Evolutionary conservation across 2,113 vertebrate genomes (phyloP), one percentile per base, ranked within the genome.

Genomic region (Heterochromis multidens): DNA sequence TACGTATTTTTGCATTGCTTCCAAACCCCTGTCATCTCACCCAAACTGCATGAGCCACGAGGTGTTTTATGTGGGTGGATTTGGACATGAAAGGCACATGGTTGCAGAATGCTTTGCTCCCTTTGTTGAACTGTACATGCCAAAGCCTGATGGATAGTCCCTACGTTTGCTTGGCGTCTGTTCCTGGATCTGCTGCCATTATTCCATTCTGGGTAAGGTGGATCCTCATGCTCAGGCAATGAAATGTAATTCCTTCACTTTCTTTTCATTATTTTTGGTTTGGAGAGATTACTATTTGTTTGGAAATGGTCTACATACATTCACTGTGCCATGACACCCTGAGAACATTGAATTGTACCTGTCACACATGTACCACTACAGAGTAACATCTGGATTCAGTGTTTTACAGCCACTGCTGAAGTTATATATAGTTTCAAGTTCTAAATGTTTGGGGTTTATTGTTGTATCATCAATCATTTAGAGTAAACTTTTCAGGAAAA

Each of bases 61-160:
- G 59, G 79, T 81, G 63, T 88, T 74, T 88, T 57, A 23, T 74
- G 54, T 52, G 8, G 21, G 57, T 40, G 67, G 59, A 82, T 87
- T 77, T 87, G n/a, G 59, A 62, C 57, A 35, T 29, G 78, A 76
- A 87, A 84, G 80, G 43, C 89, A 91, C 83, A 91, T 88, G 81
- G 79, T 70, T 77, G 58, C 31, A 76, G 86, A 93, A 87, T 89
- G 88, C 60, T 35, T 59, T 77, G 62, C 82, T 89, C 67, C 2
- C 10, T 81, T 85, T 74, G 62, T 85, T 57, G 58, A 77, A 63
- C 40, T 43, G 25, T 67, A 82, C 33, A 35, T 87, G 84, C 81
- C 87, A 89, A 85, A 85, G 63, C 78, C 43, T 92, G 89, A 92
- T 92, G 72, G 84, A 91, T 87, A 4, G 81, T 82, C 84, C 81